Evolutionary conservation across 1,140 invertebrate genomes (phyloP).

Genomic region (Drosophila pandora): DNA sequence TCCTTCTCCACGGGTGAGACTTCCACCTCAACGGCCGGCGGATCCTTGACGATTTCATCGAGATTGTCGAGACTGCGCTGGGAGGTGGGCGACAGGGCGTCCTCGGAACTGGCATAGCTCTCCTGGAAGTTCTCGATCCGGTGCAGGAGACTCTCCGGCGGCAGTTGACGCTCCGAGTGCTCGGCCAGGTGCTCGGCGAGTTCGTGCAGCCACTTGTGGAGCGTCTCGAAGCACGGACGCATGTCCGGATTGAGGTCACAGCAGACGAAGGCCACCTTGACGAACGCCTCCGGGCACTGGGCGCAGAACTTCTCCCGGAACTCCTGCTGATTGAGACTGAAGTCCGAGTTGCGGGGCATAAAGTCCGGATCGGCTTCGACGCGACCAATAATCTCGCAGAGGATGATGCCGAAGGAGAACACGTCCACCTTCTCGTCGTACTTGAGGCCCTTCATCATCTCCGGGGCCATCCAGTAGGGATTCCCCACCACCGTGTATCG

Average conservation of each 20-base stretch:
- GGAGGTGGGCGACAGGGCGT: slow-evolving; percentile 72
- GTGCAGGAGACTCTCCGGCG: slow-evolving; percentile 87
- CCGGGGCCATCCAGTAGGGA: slow-evolving; percentile 99
- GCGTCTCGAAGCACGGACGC: slow-evolving; percentile 93
- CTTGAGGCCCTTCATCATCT: slow-evolving; percentile 98
- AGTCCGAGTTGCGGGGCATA: slow-evolving; percentile 94
- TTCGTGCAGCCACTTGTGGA: slow-evolving; percentile 92
- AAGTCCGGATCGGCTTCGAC: slow-evolving; percentile 97
- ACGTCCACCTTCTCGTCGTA: slow-evolving; percentile 99
- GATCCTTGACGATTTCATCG: slow-evolving; percentile 19
- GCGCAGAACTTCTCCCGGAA: slow-evolving; percentile 95
- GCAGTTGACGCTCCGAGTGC: slow-evolving; percentile 85
- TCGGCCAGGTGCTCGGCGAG: slow-evolving; percentile 89
- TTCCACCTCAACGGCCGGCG: background rate
- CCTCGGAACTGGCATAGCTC: slow-evolving; percentile 74
- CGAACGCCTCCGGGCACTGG: slow-evolving; percentile 94
- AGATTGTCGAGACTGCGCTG: slow-evolving; percentile 74
- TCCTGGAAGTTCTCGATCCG: slow-evolving; percentile 89
- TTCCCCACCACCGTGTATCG: slow-evolving; percentile 92
- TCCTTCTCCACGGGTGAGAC: slow-evolving; percentile 28
- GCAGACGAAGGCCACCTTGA: slow-evolving; percentile 94
- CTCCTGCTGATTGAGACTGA: slow-evolving; percentile 93
- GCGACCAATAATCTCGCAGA: slow-evolving; percentile 97
- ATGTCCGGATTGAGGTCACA: slow-evolving; percentile 94
- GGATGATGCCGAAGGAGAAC: slow-evolving; percentile 97